Base-by-base conservation (phyloP, 2,797 vertebrate genomes). In the Atherinosoma microstoma region DNA sequence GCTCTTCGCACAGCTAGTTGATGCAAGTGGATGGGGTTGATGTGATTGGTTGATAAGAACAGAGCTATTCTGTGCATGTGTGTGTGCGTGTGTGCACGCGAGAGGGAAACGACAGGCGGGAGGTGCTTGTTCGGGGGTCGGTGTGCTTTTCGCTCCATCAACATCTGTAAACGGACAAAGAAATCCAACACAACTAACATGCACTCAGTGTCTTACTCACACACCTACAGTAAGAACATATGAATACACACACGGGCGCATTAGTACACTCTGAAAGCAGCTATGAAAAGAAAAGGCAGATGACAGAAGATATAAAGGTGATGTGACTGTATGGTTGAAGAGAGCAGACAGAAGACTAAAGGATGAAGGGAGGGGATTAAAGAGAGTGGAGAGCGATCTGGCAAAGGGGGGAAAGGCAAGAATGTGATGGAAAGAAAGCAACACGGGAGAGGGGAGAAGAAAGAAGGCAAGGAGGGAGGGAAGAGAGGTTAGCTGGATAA, bases 401-500 rank as follows among this genome's bases (percentile, higher is more conserved):
- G 61, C 42, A 38, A 47, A 49, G 57, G 22, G 58, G 47, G 22
- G 64, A n/a, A 38, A 66, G 24, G 18, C 3, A 51, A 45, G 45
- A 74, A 40, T 56, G 34, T 58, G 58, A 22, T 61, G n/a, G 6
- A 76, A 75, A 34, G 69, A 80, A 75, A 78, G 36, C 60, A 80
- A 73, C 53, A 56, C 34, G 27, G 68, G 51, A 64, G 42, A 29
- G 61, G 22, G 18, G 58, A 68, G 62, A 59, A 59, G 70, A 58
- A 66, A 35, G 54, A 40, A 69, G 42, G 64, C 18, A 13, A 40
- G 59, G 20, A 63, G 45, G 34, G 57, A 75, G 70, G 72, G 72
- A 82, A 75, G 87, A 85, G 88, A 93, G 93, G 93, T 94, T 93
- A 92, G 90, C 91, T 88, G 92, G 91, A 91, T 93, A 94, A 95